These are phyloP conservation scores for Siphamia tubifer DNA, from an alignment of 2,113 vertebrate species.

Conservation along the genomic window DNA sequence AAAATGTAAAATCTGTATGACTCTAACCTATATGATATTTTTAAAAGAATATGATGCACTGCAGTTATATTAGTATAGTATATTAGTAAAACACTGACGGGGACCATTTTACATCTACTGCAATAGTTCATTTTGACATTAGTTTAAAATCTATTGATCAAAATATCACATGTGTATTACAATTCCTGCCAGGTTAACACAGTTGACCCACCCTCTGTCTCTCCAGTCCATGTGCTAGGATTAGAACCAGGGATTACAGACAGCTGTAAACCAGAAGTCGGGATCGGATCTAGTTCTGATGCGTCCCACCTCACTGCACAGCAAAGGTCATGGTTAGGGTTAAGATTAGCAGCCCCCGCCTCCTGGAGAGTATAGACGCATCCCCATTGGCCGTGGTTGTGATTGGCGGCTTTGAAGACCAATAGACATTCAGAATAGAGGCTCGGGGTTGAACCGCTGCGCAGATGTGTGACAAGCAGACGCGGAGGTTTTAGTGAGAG, in stretches of 20 bases:
- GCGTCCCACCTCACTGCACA: background rate
- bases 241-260: slow-evolving; percentile 53
- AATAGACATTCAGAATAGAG: slow-evolving; percentile 5
- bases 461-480: slow-evolving; percentile 29
- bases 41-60: too few species aligned
- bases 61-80: too few species aligned
- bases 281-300: background rate
- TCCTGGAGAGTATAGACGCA: accelerated
- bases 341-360: slow-evolving; percentile 19
- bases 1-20: too few species aligned
- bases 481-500: background rate
- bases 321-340: slow-evolving; percentile 4
- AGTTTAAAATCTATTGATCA: background rate
- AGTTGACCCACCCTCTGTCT: background rate
- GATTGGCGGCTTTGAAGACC: slow-evolving; percentile 9
- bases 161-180: background rate
- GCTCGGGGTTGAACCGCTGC: background rate
- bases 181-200: background rate
- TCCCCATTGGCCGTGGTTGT: background rate
- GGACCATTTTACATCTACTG: background rate
- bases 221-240: slow-evolving; percentile 18
- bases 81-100: too few species aligned
- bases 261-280: slow-evolving; percentile 50
- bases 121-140: too few species aligned
- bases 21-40: too few species aligned